Base-by-base conservation (phyloP, 2,888 invertebrate species). In the Chelonus formosanus region DNA sequence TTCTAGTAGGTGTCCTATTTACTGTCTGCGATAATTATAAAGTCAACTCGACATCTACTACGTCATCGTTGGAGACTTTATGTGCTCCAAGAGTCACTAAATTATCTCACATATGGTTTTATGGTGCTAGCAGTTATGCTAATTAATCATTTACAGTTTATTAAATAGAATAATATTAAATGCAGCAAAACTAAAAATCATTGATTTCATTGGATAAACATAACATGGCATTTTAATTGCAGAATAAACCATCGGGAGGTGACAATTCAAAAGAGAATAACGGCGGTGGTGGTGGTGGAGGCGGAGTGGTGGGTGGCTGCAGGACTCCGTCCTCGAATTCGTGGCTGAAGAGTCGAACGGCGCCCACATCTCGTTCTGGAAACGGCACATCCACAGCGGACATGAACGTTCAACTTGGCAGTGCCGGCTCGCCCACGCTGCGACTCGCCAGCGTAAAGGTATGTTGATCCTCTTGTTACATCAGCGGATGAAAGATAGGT, bases 351-450 rank as follows among this genome's bases (percentile, higher is more conserved):
- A 82, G 78, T 77, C 78, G 75, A 65, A 81, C 85, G 67, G 85
- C 85, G 75, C 86, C 77, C 71, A 77, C 78, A 75, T 78, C 76
- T 71, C 79, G 78, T 74, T 73, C 72, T 75, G 79, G 78, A 78
- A 80, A 79, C 80, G 79, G 78, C 73, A 76, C 80, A 73, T 78
- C 82, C 75, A 74, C 80, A 75, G 75, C 81, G 78, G 85, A 86
- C 77, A 87, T 87, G 87, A 87, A 87, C 80, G 84, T 87, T 65
- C 86, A 87, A 75, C 78, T 87, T 71, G 84, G 85, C 74, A 85
- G 83, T 74, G 81, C 85, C 69, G 86, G 86, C 75, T 84, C 86
- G 72, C 85, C 86, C 65, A 85, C 85, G 75, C 80, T 86, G 75
- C 84, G 86, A 74, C 82, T 87, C 67, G 80, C 85, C 68, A 79